Base-by-base conservation (phyloP, 2,113 vertebrate species). In the Asarcornis scutulata region DNA sequence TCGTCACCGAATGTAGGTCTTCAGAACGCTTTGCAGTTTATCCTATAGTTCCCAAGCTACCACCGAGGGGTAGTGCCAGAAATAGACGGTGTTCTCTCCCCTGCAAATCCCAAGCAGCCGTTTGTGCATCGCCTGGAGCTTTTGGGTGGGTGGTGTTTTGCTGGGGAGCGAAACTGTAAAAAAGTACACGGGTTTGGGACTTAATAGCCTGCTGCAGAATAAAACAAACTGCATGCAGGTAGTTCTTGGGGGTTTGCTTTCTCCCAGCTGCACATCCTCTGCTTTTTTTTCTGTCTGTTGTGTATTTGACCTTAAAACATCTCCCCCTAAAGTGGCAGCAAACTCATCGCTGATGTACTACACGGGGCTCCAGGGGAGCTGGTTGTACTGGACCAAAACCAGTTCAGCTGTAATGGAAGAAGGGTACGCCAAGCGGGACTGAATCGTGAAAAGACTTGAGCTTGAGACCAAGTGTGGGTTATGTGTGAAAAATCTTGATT, bases 141-240 rank as follows among this genome's bases (percentile, higher is more conserved):
- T 90, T 48, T 68, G 67, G 89, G 92, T 95, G 79, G 86, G 89
- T 92, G 94, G 88, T 92, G 80, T 77, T 94, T 95, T 58, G 27
- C 83, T 55, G 86, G 67, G 40, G 50, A 94, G 22, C 50, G 66
- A 13, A 82, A 72, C 56, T 94, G 40, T 81, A 82, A 91, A 50
- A 50, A 84, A 93, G 76, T 27, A 26, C 12, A 3, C 17, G 42
- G 36, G 8, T 9, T 80, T 52, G 29, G 59, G 69, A 7, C n/a
- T 93, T 64, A 18, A n/a, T 66, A 40, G 46, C 44, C 63, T 6
- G 8, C 42, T 34, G 9, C 11, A 52, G 72, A 38, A 58, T 46
- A 77, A 64, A 81, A 31, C 46, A 13, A 50, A 27, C 46, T 55
- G 40, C 7, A 13, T 48, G 26, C 15, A 22, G 60, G 25, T 59